Base-by-base conservation (phyloP, 2,797 vertebrate species). In the Pelobates cultripes region DNA sequence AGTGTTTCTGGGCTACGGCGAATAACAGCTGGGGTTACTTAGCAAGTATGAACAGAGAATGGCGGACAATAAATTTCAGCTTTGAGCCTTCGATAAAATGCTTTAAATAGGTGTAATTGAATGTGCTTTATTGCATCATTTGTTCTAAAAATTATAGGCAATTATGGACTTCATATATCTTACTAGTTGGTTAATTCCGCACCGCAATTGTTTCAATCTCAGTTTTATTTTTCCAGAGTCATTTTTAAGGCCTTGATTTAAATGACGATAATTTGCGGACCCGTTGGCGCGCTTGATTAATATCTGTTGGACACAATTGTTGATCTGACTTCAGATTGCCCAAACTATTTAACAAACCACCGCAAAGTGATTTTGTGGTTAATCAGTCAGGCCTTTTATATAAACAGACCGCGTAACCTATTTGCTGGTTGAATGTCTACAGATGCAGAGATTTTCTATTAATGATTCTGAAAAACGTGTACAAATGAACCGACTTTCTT, bases 221-320 rank as follows among this genome's bases (percentile, higher is more conserved):
- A 64, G 73, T 76, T 67, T 57, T 57, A 57, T 57, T 12, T 57
- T 64, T 76, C 60, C 67, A 51, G n/a, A 12, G n/a, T 51, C 41
- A n/a, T 75, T 67, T 43, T 53, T n/a, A 28, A 43, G 40, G 42
- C 17, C 15, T 7, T 63, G 55, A 80, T 51, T 53, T 4, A 66
- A 64, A 55, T 13, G 13, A 41, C 43, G 47, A 70, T 76, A 76
- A 75, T 81, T 81, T 40, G 70, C 13, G 57, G 44, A 73, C 81
- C 82, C 0, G 47, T 80, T 88, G 86, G 40, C n/a, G 87, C 80
- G 87, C 84, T 86, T 89, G 87, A 90, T 89, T 89, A 90, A 90
- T 88, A 90, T 85, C 85, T 86, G 86, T 80, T 86, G 86, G 84
- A 87, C 85, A 85, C 85, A 45, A 47, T 89, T 85, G 78, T 85